Evolutionary conservation across 2,797 vertebrate species (phyloP).

Genomic region (Enteromius fasciolatus): DNA sequence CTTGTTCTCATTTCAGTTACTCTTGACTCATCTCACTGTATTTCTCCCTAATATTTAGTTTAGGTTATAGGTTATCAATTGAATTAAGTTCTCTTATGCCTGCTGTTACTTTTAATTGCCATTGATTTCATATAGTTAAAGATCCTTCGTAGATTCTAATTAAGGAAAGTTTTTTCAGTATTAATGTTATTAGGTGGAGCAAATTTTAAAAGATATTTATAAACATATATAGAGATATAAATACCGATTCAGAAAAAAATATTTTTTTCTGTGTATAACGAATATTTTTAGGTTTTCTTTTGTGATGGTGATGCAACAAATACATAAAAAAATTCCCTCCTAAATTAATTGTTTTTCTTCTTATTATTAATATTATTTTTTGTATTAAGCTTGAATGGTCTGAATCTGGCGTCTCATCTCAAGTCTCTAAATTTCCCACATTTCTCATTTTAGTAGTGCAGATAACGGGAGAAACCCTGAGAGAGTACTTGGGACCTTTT

Average conservation of each 20-base stretch:
- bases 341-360: background rate
- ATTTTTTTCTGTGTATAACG: too few relatives aligned
- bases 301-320: background rate
- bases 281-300: too few relatives aligned
- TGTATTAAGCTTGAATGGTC: background rate
- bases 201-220: background rate
- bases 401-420: background rate
- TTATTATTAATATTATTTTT: background rate
- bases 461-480: conserved; percentile 9
- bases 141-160: background rate
- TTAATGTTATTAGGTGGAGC: background rate
- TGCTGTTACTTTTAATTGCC: background rate
- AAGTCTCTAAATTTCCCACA: background rate
- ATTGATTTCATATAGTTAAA: background rate
- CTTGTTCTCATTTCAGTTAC: conserved; percentile 3
- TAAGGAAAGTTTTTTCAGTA: background rate
- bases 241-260: too few relatives aligned
- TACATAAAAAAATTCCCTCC: too few relatives aligned
- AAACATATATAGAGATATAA: background rate
- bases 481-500: background rate
- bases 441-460: background rate
- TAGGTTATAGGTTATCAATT: background rate
- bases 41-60: background rate
- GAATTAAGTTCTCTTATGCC: background rate
- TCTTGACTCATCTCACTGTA: background rate